Percentiles rank a stretch among this genome's conserved stretches.
Evolutionary conservation across 2,113 vertebrate species (phyloP).

Genomic region (Cebidichthys violaceus): DNA sequence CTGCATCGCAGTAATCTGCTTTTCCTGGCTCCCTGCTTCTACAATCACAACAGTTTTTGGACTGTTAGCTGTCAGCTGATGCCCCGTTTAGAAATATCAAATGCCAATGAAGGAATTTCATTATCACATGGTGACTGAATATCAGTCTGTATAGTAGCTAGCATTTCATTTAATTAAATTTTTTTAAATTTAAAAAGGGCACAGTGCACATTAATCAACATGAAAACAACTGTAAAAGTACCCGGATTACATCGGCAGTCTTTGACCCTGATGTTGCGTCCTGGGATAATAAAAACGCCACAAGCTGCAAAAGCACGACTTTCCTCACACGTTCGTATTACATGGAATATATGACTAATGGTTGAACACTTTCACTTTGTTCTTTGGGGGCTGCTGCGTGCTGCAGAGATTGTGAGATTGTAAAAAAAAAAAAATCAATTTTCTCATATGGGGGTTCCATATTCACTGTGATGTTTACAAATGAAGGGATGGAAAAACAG

Average conservation of each 20-base stretch:
- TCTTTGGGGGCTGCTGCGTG: conserved; percentile 37
- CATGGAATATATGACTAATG: conserved; percentile 56
- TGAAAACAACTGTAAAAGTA: neutral
- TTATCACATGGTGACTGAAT: neutral
- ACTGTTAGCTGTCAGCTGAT: no score
- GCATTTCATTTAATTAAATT: neutral
- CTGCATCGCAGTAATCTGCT: neutral
- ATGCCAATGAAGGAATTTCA: neutral
- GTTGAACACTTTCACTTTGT: conserved; percentile 36
- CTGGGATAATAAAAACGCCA: neutral
- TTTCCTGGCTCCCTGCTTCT: neutral
- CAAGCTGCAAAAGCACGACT: neutral
- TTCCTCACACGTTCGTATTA: conserved; percentile 20
- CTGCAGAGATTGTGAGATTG: conserved; percentile 40
- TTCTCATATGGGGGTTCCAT: conserved; percentile 35
- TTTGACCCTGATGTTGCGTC: neutral
- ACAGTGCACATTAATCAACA: neutral
- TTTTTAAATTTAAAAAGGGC: neutral
- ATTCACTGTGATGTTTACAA: conserved; percentile 72
- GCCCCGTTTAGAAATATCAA: neutral
- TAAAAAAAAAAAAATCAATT: conserved; percentile 61
- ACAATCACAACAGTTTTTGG: neutral
- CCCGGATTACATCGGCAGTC: neutral
- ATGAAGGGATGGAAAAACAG: conserved; percentile 57
- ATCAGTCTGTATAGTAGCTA: neutral